Evolutionary conservation across 1,140 invertebrate genomes (phyloP).

Genomic region (Euwallacea fornicatus): DNA sequence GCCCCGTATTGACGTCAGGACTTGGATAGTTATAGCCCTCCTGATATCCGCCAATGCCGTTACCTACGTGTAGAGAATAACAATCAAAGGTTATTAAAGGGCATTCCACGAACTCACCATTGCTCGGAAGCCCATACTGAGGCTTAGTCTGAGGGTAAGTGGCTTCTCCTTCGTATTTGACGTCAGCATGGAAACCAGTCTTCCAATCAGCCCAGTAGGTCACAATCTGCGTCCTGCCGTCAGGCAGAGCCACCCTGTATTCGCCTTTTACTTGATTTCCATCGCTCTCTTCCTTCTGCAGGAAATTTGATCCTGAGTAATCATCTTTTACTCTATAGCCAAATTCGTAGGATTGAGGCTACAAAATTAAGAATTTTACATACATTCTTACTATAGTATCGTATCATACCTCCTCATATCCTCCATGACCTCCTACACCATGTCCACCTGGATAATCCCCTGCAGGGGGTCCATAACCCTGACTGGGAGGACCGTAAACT

Average conservation of each 20-base stretch:
- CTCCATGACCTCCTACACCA: constrained; percentile 16
- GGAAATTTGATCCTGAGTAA: constrained; percentile 72
- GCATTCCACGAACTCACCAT: too few relatives aligned
- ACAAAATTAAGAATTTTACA: constrained; percentile 45
- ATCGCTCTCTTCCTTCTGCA: constrained; percentile 69
- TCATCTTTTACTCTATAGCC: constrained; percentile 77
- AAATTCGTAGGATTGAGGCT: constrained; percentile 79
- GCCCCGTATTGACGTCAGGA: too few relatives aligned
- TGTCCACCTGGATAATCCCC: constrained; percentile 1
- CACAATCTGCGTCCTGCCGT: constrained; percentile 72
- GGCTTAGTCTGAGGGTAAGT: constrained; percentile 57
- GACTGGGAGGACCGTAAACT: constrained; percentile 25
- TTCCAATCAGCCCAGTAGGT: constrained; percentile 78
- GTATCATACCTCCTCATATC: constrained; percentile 15
- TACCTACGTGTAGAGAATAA: too few relatives aligned
- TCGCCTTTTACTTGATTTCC: constrained; percentile 71
- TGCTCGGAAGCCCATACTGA: constrained; percentile 29
- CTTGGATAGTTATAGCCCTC: too few relatives aligned
- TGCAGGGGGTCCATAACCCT: constrained; percentile 42
- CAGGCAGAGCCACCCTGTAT: constrained; percentile 73
- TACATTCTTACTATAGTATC: not conserved
- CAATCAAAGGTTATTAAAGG: too few relatives aligned
- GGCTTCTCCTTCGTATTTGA: constrained; percentile 73
- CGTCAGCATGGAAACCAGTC: constrained; percentile 78
- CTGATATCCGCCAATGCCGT: too few relatives aligned